phyloP scores from a whole-genome alignment of 1,140 invertebrate species.

The Drosophila pachea region DNA sequence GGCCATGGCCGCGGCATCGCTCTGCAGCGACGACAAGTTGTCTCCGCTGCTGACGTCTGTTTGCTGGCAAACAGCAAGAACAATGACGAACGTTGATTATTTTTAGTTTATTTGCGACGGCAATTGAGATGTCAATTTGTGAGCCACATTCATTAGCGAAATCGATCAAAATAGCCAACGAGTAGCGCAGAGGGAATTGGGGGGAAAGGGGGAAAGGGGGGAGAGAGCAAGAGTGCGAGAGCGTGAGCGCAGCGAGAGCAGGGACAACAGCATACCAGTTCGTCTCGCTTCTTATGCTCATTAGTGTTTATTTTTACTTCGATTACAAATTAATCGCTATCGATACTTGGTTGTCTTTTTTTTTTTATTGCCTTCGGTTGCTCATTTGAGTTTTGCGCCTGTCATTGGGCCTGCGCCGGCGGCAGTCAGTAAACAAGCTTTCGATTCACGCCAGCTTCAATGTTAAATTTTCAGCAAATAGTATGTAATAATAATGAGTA shows the following conservation, averaged over 20 bases:
- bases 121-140: constrained; percentile 40
- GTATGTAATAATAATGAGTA: constrained; percentile 64
- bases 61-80: constrained; percentile 55
- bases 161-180: constrained; percentile 23
- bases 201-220: neutral
- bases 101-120: constrained; percentile 50
- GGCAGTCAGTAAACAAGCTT: constrained; percentile 11
- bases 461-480: constrained; percentile 66
- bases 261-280: neutral
- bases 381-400: constrained; percentile 13
- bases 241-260: neutral
- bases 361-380: constrained; percentile 3
- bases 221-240: neutral
- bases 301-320: constrained; percentile 1
- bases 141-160: constrained; percentile 26
- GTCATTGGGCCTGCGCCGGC: constrained; percentile 26
- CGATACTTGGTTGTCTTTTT: constrained; percentile 1
- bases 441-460: constrained; percentile 34
- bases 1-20: constrained; percentile 43
- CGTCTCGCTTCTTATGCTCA: neutral
- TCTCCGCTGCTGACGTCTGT: constrained; percentile 62
- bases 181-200: neutral
- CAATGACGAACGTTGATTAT: constrained; percentile 47
- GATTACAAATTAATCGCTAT: neutral
- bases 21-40: constrained; percentile 48